Conservation (phyloP, 1,140 invertebrate genomes). For the Parapsyche elsis region DNA sequence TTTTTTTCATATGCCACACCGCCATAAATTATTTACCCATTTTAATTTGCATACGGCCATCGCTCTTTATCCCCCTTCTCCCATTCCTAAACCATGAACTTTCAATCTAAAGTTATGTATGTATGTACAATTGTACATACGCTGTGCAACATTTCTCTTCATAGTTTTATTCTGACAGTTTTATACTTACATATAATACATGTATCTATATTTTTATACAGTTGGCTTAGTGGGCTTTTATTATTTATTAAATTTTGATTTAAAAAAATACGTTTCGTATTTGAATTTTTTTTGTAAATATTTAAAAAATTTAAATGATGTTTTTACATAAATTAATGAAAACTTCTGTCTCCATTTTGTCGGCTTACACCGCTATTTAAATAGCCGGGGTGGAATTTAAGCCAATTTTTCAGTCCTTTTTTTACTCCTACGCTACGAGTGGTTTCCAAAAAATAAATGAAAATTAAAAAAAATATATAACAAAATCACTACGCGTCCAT, state of each 20-base stretch:
- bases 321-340: neutral
- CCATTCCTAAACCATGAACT: neutral
- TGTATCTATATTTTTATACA: too few species aligned
- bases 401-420: slow-evolving; percentile 9
- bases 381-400: slow-evolving; percentile 28
- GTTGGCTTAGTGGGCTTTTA: too few species aligned
- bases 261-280: too few species aligned
- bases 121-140: too few species aligned
- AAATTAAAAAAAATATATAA: too few species aligned
- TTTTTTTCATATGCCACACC: slow-evolving; percentile 51
- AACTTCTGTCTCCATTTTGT: slow-evolving; percentile 10
- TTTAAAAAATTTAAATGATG: too few species aligned
- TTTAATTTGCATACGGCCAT: slow-evolving; percentile 55
- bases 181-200: too few species aligned
- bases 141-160: too few species aligned
- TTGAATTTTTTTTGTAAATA: too few species aligned
- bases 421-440: neutral
- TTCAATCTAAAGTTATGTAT: slow-evolving; percentile 2
- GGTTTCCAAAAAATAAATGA: slow-evolving; percentile 1
- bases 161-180: too few species aligned
- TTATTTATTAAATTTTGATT: too few species aligned
- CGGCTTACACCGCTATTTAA: neutral
- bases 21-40: slow-evolving; percentile 56
- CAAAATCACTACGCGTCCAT: neutral
- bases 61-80: slow-evolving; percentile 35